These are phyloP conservation scores for Sigmodon hispidus DNA, from an alignment of 2,113 vertebrate genomes.

Conservation along the genomic window DNA sequence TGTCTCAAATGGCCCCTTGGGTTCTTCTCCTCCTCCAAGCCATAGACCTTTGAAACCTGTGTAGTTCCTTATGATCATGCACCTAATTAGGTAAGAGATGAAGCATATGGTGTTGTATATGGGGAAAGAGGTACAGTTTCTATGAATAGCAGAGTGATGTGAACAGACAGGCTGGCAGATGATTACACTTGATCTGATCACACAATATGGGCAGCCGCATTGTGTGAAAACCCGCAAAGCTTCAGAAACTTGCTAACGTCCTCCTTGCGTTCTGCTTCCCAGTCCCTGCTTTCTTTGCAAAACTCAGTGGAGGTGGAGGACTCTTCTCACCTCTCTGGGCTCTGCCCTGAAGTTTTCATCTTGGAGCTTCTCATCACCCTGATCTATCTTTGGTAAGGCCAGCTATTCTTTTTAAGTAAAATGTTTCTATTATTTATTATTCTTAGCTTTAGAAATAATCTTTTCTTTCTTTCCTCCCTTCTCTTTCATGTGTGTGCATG, in stretches of 20 bases:
- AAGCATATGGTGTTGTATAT: slow-evolving; percentile 73
- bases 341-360: not conserved
- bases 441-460: not conserved
- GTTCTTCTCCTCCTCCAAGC: not conserved
- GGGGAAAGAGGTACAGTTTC: slow-evolving; percentile 59
- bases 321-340: not conserved
- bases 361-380: not conserved
- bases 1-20: not conserved
- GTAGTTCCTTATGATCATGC: not conserved
- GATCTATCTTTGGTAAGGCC: not conserved
- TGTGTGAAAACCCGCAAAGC: slow-evolving; percentile 75
- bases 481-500: not conserved
- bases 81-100: slow-evolving; percentile 67
- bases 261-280: slow-evolving; percentile 31
- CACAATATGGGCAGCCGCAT: slow-evolving; percentile 71
- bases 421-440: not conserved
- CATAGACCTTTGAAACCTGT: not conserved
- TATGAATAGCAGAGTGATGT: slow-evolving; percentile 70
- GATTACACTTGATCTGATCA: slow-evolving; percentile 65
- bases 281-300: slow-evolving; percentile 12
- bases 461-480: not conserved
- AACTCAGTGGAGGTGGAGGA: not conserved
- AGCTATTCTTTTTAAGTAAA: not conserved
- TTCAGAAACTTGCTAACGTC: slow-evolving; percentile 32
- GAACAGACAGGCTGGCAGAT: slow-evolving; percentile 80